Percentiles rank a stretch among this genome's conserved stretches.
Conservation (phyloP, 2,888 invertebrate species). For the Cerastis leucographa region DNA sequence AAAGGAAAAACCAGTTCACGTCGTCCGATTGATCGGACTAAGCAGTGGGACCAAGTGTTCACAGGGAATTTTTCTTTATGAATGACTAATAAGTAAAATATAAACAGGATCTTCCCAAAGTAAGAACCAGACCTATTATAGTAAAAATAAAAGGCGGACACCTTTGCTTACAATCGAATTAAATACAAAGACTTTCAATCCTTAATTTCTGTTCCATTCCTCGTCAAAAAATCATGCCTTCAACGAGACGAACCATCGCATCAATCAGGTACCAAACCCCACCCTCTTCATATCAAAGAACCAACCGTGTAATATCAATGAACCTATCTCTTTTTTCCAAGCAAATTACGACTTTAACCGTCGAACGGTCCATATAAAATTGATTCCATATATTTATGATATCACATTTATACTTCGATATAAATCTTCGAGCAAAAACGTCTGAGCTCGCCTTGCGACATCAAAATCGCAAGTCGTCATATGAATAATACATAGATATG, state of each 20-base stretch:
- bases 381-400: constrained; percentile 76
- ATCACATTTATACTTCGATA: constrained; percentile 76
- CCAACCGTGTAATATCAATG: constrained; percentile 62
- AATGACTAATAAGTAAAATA: too few relatives aligned
- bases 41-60: too few relatives aligned
- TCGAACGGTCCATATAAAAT: constrained; percentile 68
- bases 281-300: constrained; percentile 51
- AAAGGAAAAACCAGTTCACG: too few relatives aligned
- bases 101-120: neutral
- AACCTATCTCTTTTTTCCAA: constrained; percentile 65
- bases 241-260: constrained; percentile 22
- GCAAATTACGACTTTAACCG: constrained; percentile 65
- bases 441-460: constrained; percentile 78
- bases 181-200: neutral
- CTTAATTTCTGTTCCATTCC: constrained; percentile 11
- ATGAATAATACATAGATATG: constrained; percentile 87
- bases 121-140: neutral
- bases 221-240: constrained; percentile 34
- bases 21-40: too few relatives aligned
- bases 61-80: neutral
- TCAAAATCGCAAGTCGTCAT: constrained; percentile 83
- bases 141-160: neutral
- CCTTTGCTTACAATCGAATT: neutral
- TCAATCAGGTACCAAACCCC: constrained; percentile 28
- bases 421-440: constrained; percentile 82